Conservation (phyloP, 2,797 vertebrate species). For the Agapornis canus region DNA sequence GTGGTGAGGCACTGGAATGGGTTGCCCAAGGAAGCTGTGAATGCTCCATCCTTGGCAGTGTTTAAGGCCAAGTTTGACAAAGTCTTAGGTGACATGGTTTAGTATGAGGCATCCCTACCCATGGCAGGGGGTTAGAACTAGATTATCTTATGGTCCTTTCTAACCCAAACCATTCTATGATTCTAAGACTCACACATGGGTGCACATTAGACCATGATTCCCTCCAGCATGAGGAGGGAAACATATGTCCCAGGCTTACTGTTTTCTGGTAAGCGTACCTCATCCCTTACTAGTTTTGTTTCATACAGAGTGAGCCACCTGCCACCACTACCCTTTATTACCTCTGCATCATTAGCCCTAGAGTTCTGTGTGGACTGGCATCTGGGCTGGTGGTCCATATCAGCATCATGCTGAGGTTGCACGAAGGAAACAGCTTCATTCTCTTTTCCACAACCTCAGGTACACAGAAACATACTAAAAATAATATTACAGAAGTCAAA, state of each 20-base stretch:
- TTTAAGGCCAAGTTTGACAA: not conserved
- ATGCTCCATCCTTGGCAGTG: not conserved
- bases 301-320: not conserved
- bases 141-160: not conserved
- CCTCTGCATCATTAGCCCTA: rapidly evolving
- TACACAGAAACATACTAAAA: not conserved
- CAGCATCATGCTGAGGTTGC: rapidly evolving
- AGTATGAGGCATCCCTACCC: not conserved
- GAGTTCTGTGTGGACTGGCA: no score
- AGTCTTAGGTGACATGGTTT: not conserved
- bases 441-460: not conserved
- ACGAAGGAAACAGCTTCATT: rapidly evolving
- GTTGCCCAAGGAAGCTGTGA: not conserved
- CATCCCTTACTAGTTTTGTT: not conserved
- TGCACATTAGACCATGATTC: rapidly evolving
- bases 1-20: no score
- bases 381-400: rapidly evolving
- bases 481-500: not conserved
- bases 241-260: rapidly evolving
- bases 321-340: rapidly evolving
- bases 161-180: not conserved
- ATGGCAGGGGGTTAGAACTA: not conserved
- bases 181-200: not conserved
- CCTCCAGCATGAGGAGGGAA: not conserved
- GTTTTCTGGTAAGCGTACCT: not conserved